These are phyloP conservation scores for Paratrypauchen microcephalus DNA, from an alignment of 2,797 vertebrate genomes.

Conservation along the genomic window DNA sequence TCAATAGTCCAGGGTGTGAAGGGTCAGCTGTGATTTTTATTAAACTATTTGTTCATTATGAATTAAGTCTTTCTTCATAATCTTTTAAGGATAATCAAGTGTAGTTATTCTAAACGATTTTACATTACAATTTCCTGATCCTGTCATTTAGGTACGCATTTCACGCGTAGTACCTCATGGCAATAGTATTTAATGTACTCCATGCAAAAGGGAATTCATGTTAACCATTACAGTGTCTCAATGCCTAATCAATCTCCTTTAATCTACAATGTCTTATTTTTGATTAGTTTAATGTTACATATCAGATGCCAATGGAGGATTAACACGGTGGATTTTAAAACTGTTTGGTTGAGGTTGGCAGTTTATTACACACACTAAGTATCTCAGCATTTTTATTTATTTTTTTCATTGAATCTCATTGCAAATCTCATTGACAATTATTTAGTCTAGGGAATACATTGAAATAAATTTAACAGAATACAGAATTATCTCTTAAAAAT, in stretches of 20 bases:
- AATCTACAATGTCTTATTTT: background rate
- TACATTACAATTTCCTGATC: background rate
- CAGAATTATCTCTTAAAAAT: background rate
- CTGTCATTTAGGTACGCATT: constrained; percentile 16
- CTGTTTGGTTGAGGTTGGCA: background rate
- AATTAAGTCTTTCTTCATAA: too few relatives aligned
- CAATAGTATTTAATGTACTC: background rate
- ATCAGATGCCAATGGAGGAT: background rate
- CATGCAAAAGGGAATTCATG: constrained; percentile 4
- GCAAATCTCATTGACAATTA: background rate
- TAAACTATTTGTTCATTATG: too few relatives aligned
- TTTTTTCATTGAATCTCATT: too few relatives aligned
- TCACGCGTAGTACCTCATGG: background rate
- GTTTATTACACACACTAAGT: background rate
- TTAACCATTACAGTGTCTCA: constrained; percentile 4
- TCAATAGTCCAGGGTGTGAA: too few relatives aligned
- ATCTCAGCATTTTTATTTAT: too few relatives aligned
- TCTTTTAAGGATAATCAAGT: too few relatives aligned
- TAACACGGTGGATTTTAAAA: background rate
- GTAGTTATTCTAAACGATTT: background rate
- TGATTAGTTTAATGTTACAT: background rate
- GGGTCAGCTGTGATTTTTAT: too few relatives aligned
- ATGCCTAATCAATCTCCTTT: background rate
- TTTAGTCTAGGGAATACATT: background rate
- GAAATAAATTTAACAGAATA: background rate